Conservation (phyloP, 2,888 invertebrate genomes). For the Colletes collaris region DNA sequence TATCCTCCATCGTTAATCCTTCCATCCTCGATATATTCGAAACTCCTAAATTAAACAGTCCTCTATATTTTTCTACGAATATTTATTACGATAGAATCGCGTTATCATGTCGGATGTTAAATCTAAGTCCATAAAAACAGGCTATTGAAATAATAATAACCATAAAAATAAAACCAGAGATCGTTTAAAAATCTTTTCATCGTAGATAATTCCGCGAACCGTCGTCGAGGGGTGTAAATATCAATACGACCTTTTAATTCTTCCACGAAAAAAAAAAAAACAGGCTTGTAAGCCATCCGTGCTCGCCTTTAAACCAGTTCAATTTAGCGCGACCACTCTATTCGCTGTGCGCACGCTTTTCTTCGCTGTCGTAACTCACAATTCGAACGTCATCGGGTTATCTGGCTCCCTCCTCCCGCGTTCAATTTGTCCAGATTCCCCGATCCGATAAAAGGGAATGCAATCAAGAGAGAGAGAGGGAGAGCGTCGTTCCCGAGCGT, state of each 20-base stretch:
- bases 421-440: constrained; percentile 50
- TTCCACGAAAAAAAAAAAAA: not conserved
- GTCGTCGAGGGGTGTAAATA: too few relatives aligned
- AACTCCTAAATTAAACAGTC: too few relatives aligned
- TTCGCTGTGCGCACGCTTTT: constrained; percentile 9
- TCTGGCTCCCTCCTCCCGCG: constrained; percentile 23
- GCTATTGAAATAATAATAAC: too few relatives aligned
- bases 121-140: too few relatives aligned
- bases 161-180: too few relatives aligned
- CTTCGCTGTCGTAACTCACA: constrained; percentile 31
- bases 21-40: too few relatives aligned
- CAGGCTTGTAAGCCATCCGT: not conserved
- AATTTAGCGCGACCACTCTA: constrained; percentile 5
- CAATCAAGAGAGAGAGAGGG: constrained; percentile 5
- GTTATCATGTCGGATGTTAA: too few relatives aligned
- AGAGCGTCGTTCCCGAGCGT: constrained; percentile 12
- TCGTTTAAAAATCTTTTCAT: too few relatives aligned
- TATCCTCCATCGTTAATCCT: too few relatives aligned
- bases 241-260: constrained; percentile 8
- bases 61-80: too few relatives aligned
- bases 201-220: not conserved
- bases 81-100: too few relatives aligned
- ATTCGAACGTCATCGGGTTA: constrained; percentile 35
- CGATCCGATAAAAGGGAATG: constrained; percentile 43
- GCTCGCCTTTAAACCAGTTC: constrained; percentile 11